Conservation (phyloP, 2,113 vertebrate species). For the Cheilinus undulatus region DNA sequence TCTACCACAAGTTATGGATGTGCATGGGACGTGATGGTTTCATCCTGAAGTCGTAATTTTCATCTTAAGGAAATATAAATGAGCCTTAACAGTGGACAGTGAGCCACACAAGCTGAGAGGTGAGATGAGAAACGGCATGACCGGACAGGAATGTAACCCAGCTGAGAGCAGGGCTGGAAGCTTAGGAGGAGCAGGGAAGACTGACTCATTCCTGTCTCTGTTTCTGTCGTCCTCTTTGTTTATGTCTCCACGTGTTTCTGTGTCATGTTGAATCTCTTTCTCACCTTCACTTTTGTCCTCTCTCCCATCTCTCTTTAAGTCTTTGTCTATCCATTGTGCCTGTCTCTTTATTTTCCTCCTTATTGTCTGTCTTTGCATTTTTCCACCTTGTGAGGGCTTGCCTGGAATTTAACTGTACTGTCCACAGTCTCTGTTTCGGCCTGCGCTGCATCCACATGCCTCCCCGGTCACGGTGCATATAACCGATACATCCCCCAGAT, state of each 20-base stretch:
- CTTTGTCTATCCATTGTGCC: neutral
- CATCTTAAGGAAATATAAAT: too few species aligned
- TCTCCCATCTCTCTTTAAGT: neutral
- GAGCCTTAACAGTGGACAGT: slow-evolving; percentile 24
- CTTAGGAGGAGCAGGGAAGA: slow-evolving; percentile 50
- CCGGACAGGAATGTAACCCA: slow-evolving; percentile 57
- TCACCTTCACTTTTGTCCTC: neutral
- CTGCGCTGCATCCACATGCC: slow-evolving; percentile 8
- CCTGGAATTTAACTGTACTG: slow-evolving; percentile 53
- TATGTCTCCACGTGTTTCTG: neutral
- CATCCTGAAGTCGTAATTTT: too few species aligned
- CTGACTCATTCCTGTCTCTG: slow-evolving; percentile 59
- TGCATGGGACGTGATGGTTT: too few species aligned
- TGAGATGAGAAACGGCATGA: slow-evolving; percentile 51
- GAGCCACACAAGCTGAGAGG: slow-evolving; percentile 16
- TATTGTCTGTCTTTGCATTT: neutral
- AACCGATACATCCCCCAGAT: neutral
- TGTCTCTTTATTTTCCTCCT: neutral
- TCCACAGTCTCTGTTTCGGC: slow-evolving; percentile 16
- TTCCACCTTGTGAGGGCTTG: slow-evolving; percentile 66
- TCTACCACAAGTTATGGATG: too few species aligned
- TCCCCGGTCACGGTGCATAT: neutral
- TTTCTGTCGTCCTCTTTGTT: neutral
- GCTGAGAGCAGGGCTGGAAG: slow-evolving; percentile 38
- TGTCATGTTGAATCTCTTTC: neutral